Evolutionary conservation across 2,797 vertebrate species (phyloP), one percentile per base, ranked within the genome.

Genomic region (Periparus ater): DNA sequence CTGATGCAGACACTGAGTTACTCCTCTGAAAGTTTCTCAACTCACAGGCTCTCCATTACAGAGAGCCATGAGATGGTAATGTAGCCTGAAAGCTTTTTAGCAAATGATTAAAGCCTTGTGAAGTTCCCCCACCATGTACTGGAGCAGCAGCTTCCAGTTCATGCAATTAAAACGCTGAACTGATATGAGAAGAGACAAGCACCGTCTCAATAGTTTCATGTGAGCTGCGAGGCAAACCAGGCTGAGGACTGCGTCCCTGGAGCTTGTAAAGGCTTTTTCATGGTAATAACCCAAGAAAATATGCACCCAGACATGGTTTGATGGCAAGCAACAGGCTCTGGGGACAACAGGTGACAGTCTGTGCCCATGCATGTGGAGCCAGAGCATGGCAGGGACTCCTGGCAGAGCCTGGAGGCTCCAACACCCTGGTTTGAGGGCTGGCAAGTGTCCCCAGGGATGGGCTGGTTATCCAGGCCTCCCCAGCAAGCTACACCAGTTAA

Each of bases 31-130:
- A 68, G 67, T 77, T 96, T 88, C 62, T 87, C 75, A 68, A 38
- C 58, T 89, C 36, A 11, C 82, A 75, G 51, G 58, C 85, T 83
- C 67, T 73, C 82, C 81, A 76, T 91, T 94, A 79, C 68, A 65
- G 48, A 72, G 57, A 79, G 66, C 66, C 67, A 53, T 2, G 67
- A 91, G 92, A 92, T 2, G 38, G 67, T 81, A 96, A 96, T 74
- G 60, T 40, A 95, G 70, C 89, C 92, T 29, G 30, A 96, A 96
- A 94, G 95, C 92, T 86, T 95, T 96, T 91, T 63, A 92, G 80
- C 83, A 84, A 88, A 70, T 88, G 50, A 95, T 92, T 82, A 93
- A 93, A 94, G 63, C 51, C 61, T 55, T 76, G 85, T 4, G 20
- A 96, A 91, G 80, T 86, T 93, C 40, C 45, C 36, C 20, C 30